Evolutionary conservation across 2,113 vertebrate genomes (phyloP), one percentile per base, ranked within the genome.

Genomic region (Sylvia atricapilla): DNA sequence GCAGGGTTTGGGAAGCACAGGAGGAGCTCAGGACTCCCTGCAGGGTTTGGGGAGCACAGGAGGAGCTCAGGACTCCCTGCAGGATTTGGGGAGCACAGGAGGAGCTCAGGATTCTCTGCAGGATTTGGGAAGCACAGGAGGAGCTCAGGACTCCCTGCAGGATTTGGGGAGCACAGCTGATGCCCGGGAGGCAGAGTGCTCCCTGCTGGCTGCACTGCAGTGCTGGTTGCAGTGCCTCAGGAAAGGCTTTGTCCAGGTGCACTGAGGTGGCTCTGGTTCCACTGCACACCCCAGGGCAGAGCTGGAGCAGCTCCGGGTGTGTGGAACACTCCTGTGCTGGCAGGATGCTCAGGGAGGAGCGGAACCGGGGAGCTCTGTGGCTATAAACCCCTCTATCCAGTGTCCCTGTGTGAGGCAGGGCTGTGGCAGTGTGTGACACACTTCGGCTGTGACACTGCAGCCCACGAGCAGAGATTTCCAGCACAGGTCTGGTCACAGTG

Each of bases 191-290:
- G 37, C 41, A 41, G 41, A 41, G 41, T 41, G 41, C 13, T 14
- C 15, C 41, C 41, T 41, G 41, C 13, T 41, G 41, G 41, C 41
- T 41, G 28, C 15, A 2, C 14, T 23, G 10, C 0, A 0, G 41
- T 62, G 59, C 64, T 46, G 73, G 21, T 44, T 47, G 9, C 0
- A 72, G 58, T 4, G 55, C 22, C 43, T 28, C 31, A 64, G 64
- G 50, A n/a, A 27, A 22, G 47, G 10, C 11, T 43, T 7, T 24
- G n/a, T 24, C 33, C n/a, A 24, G n/a, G n/a, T 24, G 56, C 33
- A 15, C 56, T 59, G 56, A 10, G 56, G 56, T 24, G 58, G 50
- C 55, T 78, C 20, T 1, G 7, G 55, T n/a, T 70, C 68, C 50
- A 56, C 21, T 24, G 44, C 33, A 14, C 58, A 35, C 58, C 72